Percentiles rank a stretch among this genome's conserved stretches.
phyloP scores from a whole-genome alignment of 2,797 vertebrate genomes.

The Megaceryle alcyon region DNA sequence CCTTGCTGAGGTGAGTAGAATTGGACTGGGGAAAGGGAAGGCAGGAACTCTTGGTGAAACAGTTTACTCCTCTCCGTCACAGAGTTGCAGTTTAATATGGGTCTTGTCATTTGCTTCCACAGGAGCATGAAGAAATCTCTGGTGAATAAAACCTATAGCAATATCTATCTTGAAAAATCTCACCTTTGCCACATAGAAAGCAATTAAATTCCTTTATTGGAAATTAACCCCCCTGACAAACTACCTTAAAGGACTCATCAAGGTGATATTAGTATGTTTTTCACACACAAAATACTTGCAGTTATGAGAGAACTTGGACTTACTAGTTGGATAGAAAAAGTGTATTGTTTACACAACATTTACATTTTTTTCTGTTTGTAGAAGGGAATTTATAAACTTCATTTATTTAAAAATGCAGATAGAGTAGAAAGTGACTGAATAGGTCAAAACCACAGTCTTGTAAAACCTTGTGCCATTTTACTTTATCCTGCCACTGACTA shows the following conservation, averaged over 20 bases:
- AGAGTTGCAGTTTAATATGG: conserved; percentile 49
- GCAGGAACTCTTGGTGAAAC: neutral
- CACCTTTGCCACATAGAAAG: conserved; percentile 19
- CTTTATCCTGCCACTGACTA: neutral
- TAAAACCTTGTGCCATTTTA: neutral
- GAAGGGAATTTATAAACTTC: neutral
- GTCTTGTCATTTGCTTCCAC: conserved; percentile 15
- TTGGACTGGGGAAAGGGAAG: neutral
- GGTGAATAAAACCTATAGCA: neutral
- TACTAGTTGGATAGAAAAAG: neutral
- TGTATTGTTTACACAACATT: neutral
- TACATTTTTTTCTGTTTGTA: neutral
- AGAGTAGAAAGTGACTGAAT: neutral
- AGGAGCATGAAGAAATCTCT: conserved; percentile 4
- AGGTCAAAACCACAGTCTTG: neutral
- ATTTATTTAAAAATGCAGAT: neutral
- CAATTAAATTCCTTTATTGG: neutral
- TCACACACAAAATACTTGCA: neutral
- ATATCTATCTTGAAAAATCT: neutral
- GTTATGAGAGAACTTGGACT: neutral
- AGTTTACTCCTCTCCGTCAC: neutral
- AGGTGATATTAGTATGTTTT: neutral
- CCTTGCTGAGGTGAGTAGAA: conserved; percentile 24
- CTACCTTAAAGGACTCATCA: neutral
- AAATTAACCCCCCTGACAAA: neutral